Base-by-base conservation (phyloP, 53 echinoderm and acorn worm genomes). In the Paracentrotus lividus region DNA sequence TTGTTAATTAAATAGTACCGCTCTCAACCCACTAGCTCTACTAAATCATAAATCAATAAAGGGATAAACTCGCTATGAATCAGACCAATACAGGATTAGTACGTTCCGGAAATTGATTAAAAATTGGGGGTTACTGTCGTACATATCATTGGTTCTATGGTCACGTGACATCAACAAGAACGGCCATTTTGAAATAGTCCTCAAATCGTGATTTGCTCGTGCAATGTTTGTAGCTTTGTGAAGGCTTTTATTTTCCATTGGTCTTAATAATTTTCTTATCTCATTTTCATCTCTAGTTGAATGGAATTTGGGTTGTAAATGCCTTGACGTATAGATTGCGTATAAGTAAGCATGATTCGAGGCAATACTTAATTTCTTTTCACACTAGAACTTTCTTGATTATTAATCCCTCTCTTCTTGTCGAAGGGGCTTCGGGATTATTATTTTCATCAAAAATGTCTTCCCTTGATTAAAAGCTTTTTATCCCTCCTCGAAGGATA, bases 121-220 rank as follows among this genome's bases (percentile, higher is more conserved):
- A 27, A 52, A 31, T 49, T 23, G 44, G 78, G 85, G 85, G 85
- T 49, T 51, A 85, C 85, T 85, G 31, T 85, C 85, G 49, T 85
- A 15, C 85, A 85, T 29, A 49, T 32, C 52, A 51, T n/a, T 85
- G 47, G 16, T 15, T 85, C 2, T 10, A 23, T 7, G 49, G 51
- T 13, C 85, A 85, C 85, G 51, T 85, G 85, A 85, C 27, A 26
- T 85, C 47, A 85, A 85, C 85, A 85, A 52, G 52, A 51, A 31
- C 47, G 52, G 85, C 29, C 47, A 85, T 85, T 49, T 85, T 49
- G 51, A 52, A 85, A 33, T 0, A 20, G 21, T 72, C 40, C 40
- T 40, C 16, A 36, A 57, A 18, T 40, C 34, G 13, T 15, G 14
- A 10, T 60, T 13, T 67, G n/a, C 33, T 33, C 67, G n/a, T 15